Evolutionary conservation across 2,888 invertebrate genomes (phyloP), one percentile per base, ranked within the genome.

Genomic region (Catocala nupta): DNA sequence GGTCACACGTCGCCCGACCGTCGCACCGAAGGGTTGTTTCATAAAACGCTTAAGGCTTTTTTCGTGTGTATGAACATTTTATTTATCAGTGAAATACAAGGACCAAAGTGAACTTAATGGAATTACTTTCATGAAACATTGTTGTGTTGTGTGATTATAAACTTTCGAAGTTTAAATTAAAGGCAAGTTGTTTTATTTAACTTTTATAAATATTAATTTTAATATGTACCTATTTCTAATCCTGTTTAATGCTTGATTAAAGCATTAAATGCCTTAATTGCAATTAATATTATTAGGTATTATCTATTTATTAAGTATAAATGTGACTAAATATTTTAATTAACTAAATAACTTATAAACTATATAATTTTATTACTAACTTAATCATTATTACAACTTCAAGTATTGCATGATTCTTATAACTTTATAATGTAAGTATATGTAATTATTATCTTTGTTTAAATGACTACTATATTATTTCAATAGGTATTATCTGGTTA

Each of bases 1-100:
- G 85, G 77, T 70, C 86, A 89, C 81, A 89, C 85, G 76, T 78
- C 52, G 77, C 70, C 76, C 77, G 71, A 75, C 78, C 71, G 70
- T 77, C 73, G 79, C 54, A 69, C 57, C 81, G 87, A 87, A 89
- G 87, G 88, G 90, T 90, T 90, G 90, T 86, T 79, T 71, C 78
- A 81, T 86, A 88, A 88, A 89, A 73, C 58, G 71, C 72, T 74
- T 62, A 68, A 68, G 70, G 64, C 70, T 77, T 81, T 25, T 59
- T 75, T 78, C 78, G 83, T 78, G 81, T 77, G 58, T 60, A 77
- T 72, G 47, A 69, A 69, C 61, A 70, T 54, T 25, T 63, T 63
- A 50, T 64, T 72, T 57, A 62, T 72, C 70, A 72, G 81, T 85
- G 82, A 65, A 49, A 60, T 45, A 50, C 59, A 60, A 61, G 60